These are phyloP conservation scores for Nymphalis c-album DNA, from an alignment of 2,888 invertebrate species.

Conservation along the genomic window DNA sequence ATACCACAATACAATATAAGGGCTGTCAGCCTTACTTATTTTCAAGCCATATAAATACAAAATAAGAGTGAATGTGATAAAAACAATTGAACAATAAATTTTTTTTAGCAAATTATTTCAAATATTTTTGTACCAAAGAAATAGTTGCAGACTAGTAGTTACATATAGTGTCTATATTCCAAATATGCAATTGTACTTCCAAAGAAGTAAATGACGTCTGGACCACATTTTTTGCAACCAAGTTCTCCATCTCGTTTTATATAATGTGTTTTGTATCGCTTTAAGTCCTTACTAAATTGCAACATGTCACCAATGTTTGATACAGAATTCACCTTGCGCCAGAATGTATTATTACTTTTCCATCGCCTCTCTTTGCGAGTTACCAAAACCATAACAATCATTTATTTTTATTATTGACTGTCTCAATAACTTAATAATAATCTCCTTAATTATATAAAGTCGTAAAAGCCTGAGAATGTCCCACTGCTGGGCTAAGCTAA, in stretches of 20 bases:
- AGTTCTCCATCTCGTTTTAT: slow-evolving; percentile 5
- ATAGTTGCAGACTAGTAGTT: not conserved
- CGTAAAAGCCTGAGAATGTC: too few relatives aligned
- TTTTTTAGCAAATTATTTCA: not conserved
- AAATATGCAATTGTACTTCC: slow-evolving; percentile 14
- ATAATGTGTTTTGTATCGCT: slow-evolving; percentile 4
- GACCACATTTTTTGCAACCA: slow-evolving; percentile 22
- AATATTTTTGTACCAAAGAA: not conserved
- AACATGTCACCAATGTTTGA: not conserved
- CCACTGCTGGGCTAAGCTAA: too few relatives aligned
- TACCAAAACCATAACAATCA: too few relatives aligned
- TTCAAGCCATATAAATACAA: slow-evolving; percentile 7
- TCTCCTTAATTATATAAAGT: too few relatives aligned
- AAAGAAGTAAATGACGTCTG: slow-evolving; percentile 21
- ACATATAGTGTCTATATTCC: not conserved
- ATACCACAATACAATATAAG: not conserved
- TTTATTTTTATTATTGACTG: not conserved
- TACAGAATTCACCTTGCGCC: not conserved
- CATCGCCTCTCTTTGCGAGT: too few relatives aligned
- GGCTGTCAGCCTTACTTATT: not conserved
- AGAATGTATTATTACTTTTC: not conserved
- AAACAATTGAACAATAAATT: not conserved
- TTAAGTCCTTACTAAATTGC: not conserved
- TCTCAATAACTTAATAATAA: not conserved
- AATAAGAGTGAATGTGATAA: not conserved